Conservation (phyloP, 2,888 invertebrate species). For the Dendrolimus houi region DNA sequence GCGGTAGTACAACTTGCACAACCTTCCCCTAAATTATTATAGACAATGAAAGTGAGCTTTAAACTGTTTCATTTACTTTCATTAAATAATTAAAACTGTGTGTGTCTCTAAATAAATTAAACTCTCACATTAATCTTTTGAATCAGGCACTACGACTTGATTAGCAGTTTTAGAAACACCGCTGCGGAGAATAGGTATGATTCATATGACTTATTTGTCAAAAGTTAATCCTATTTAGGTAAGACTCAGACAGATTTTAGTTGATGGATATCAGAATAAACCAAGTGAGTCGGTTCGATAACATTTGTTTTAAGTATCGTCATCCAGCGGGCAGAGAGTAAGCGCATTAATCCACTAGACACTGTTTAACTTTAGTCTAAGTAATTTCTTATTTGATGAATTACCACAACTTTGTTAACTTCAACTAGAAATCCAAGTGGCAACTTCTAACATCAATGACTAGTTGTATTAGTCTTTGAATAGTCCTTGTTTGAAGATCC, state of each 20-base stretch:
- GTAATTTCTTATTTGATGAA: not conserved
- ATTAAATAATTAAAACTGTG: too few relatives aligned
- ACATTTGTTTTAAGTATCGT: not conserved
- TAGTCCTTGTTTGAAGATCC: too few relatives aligned
- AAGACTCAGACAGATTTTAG: constrained; percentile 6
- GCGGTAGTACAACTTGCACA: too few relatives aligned
- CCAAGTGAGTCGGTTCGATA: not conserved
- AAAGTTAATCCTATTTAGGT: not conserved
- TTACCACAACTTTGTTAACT: not conserved
- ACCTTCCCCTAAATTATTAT: too few relatives aligned
- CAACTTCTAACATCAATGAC: too few relatives aligned
- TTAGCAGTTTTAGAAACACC: not conserved
- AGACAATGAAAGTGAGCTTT: too few relatives aligned
- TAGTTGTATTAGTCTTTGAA: too few relatives aligned
- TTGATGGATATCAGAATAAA: not conserved
- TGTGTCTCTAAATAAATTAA: too few relatives aligned
- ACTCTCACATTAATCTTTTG: too few relatives aligned
- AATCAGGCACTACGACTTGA: not conserved
- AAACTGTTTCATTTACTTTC: too few relatives aligned
- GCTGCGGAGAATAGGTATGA: not conserved
- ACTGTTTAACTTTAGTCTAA: not conserved
- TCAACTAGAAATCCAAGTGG: too few relatives aligned
- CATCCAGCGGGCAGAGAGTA: not conserved
- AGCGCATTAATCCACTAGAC: not conserved
- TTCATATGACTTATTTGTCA: not conserved